Base-by-base conservation (phyloP, 2,888 invertebrate genomes). In the Drosophila heteroneura region DNA sequence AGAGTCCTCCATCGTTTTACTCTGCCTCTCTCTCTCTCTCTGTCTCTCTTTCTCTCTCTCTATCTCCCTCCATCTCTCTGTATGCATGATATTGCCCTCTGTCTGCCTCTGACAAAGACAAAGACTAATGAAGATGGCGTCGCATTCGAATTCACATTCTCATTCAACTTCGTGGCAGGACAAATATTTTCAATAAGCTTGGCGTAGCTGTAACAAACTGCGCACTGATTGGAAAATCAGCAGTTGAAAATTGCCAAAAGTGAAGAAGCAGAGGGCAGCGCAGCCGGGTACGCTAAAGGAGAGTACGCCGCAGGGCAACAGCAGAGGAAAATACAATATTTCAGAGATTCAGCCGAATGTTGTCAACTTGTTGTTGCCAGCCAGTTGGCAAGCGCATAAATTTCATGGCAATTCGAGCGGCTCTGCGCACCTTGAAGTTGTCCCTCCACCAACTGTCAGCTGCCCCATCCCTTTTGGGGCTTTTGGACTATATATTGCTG, bases 191-290 rank as follows among this genome's bases (percentile, higher is more conserved):
- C 85, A 85, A 85, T 85, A 85, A 85, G 85, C 83, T 83, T 66
- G 76, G 66, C 70, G 73, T 70, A 32, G 75, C 53, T 75, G 77
- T 86, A 78, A 86, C 87, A 82, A 85, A 86, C 85, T 85, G 85
- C 76, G 85, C 85, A 82, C 85, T 85, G 85, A 85, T 85, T 85
- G 87, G 83, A 83, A 87, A 82, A 85, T 85, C 85, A 85, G 83
- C 78, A 86, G 81, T 77, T 76, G 88, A 74, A 84, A 83, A 82
- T 81, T 84, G 82, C 74, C 79, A 71, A 74, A 74, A 71, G 68
- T 59, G n/a, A 10, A 22, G 33, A 33, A 19, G 70, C 28, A 47
- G 58, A 37, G 35, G 35, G 26, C 49, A 37, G 51, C 10, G 26
- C 49, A 37, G 51, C 10, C 30, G 22, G 12, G 5, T 19, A 39